Evolutionary conservation across 2,113 vertebrate species (phyloP).

Genomic region (Phrynocephalus versicolor): DNA sequence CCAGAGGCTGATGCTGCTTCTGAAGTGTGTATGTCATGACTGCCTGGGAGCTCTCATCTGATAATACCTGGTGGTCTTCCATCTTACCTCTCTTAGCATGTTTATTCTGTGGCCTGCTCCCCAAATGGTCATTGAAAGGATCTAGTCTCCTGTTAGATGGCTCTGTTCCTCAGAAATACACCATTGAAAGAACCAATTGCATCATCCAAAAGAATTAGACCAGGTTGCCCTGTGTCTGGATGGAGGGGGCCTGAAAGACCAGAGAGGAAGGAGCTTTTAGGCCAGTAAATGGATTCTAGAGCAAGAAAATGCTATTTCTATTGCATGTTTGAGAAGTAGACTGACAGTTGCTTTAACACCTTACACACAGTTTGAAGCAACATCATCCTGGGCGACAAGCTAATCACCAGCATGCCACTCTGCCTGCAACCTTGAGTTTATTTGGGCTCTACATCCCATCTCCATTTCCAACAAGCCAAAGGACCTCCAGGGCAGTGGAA

Average conservation of each 20-base stretch:
- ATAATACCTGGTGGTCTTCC: too few species aligned
- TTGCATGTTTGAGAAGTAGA: neutral
- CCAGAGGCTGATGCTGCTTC: neutral
- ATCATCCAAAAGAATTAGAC: neutral
- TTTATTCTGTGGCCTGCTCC: neutral
- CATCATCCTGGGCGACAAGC: slow-evolving; percentile 9
- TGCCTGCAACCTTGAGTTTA: neutral
- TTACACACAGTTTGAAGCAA: neutral
- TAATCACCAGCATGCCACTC: neutral
- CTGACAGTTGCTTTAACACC: neutral
- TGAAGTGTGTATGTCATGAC: neutral
- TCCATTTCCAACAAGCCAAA: neutral
- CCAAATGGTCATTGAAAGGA: neutral
- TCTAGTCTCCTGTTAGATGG: neutral
- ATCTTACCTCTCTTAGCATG: neutral
- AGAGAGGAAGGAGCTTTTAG: neutral
- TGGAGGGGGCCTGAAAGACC: neutral
- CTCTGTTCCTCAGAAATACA: too few species aligned
- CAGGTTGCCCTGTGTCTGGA: neutral
- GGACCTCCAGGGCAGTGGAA: neutral
- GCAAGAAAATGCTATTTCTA: neutral
- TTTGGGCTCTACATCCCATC: neutral
- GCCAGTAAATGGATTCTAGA: neutral
- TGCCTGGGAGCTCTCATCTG: neutral
- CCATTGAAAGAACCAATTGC: neutral